Conservation (phyloP, 2,113 vertebrate species). For the Herpetotheres cachinnans region DNA sequence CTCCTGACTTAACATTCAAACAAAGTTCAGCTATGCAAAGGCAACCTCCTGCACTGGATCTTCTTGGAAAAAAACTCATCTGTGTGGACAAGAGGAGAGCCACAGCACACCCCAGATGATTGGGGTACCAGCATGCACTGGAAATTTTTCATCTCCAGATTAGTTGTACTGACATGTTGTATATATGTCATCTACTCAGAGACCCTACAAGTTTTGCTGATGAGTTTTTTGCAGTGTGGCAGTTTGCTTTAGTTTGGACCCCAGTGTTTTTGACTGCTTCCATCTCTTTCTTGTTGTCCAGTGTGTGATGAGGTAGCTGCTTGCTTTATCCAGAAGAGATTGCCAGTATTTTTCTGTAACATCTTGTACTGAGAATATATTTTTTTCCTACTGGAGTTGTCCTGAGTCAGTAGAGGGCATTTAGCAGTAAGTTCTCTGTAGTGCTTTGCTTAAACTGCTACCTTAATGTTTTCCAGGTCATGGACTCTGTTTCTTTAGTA, state of each 20-base stretch:
- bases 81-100: neutral
- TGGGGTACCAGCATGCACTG: neutral
- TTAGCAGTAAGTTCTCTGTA: neutral
- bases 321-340: neutral
- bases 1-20: neutral
- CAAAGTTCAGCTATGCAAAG: neutral
- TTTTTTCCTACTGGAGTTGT: neutral
- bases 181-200: neutral
- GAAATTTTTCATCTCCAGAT: neutral
- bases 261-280: neutral
- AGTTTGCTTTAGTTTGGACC: neutral
- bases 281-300: neutral
- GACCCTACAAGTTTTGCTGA: neutral
- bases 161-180: neutral
- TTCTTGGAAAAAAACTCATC: neutral
- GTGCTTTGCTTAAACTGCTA: neutral
- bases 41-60: neutral
- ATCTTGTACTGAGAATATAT: neutral
- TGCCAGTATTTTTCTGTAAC: neutral
- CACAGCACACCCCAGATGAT: neutral
- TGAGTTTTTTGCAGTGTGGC: fast-evolving
- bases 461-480: neutral
- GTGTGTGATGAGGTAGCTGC: fast-evolving
- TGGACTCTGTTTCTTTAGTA: neutral
- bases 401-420: neutral